These are phyloP conservation scores for Spilarctia lutea DNA, from an alignment of 2,888 invertebrate species.

Conservation along the genomic window DNA sequence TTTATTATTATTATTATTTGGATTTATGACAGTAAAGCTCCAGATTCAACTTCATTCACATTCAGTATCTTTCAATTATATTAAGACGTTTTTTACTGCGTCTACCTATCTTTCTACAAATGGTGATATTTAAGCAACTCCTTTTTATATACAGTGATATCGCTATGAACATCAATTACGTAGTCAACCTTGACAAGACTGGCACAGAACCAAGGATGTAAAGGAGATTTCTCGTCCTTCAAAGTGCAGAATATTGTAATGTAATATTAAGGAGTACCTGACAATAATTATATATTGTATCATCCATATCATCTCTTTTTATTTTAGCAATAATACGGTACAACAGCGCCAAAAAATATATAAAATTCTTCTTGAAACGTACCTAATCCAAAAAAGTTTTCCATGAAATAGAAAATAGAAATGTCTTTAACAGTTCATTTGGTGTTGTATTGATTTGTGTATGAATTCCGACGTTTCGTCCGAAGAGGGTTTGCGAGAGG, in stretches of 20 bases:
- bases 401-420: conserved; percentile 55
- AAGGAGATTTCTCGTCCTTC: too few relatives aligned
- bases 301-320: not conserved
- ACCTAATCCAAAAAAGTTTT: conserved; percentile 12
- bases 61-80: not conserved
- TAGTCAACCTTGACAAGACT: not conserved
- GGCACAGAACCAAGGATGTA: not conserved
- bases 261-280: not conserved
- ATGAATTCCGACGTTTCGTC: conserved; percentile 64
- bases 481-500: conserved; percentile 72
- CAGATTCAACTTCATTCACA: not conserved
- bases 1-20: too few relatives aligned
- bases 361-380: conserved; percentile 9
- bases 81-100: not conserved
- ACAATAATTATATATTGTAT: not conserved
- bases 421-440: conserved; percentile 59
- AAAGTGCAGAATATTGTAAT: not conserved
- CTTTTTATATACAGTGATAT: not conserved
- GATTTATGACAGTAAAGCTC: not conserved
- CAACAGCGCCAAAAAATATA: not conserved
- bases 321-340: not conserved
- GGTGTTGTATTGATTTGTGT: conserved; percentile 68
- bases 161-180: not conserved
- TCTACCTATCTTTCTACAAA: not conserved
- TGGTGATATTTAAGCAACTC: not conserved